Evolutionary conservation across 2,797 vertebrate species (phyloP), one percentile per base, ranked within the genome.

Genomic region (Gila robusta): DNA sequence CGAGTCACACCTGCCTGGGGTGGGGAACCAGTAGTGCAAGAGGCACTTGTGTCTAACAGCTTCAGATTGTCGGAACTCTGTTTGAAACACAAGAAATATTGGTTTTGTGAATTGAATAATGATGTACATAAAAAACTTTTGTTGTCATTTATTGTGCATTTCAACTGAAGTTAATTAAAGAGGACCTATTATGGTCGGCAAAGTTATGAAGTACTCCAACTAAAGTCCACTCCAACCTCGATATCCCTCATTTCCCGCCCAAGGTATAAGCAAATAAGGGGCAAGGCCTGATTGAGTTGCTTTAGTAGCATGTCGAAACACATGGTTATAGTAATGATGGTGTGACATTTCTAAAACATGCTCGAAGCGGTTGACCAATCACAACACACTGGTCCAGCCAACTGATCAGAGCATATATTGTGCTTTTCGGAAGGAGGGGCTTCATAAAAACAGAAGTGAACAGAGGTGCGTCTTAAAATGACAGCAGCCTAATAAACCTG

Each of bases 21-120:
- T 89, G 92, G 93, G 91, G 93, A 94, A 94, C 90, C 23, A 85
- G 87, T 89, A 92, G 90, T 92, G 91, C 92, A 91, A 92, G 94
- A 96, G 96, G 95, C 95, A 95, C 95, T 95, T 94, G 90, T 90
- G 93, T 94, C 81, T 83, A 84, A 90, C 90, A 87, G 94, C 95
- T 95, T 95, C 94, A 93, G 94, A 95, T 95, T 96, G 95, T 96
- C 95, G 92, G 92, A 91, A 93, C 93, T 94, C 97, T 98, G 92
- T 82, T 89, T 90, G 87, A 91, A 26, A 93, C 26, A 90, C 19
- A 69, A 88, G 37, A 86, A 32, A 77, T 11, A 28, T 21, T 26
- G 19, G 7, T 23, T 62, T 23, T 23, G 28, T 66, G 6, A 49
- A 59, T 35, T 54, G 12, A 39, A 64, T 47, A 19, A 28, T 12